A percentile compares a stretch with the other conserved stretches of the same genome.
phyloP scores from a whole-genome alignment of 2,797 vertebrate genomes.

The Naso thynnoides region DNA sequence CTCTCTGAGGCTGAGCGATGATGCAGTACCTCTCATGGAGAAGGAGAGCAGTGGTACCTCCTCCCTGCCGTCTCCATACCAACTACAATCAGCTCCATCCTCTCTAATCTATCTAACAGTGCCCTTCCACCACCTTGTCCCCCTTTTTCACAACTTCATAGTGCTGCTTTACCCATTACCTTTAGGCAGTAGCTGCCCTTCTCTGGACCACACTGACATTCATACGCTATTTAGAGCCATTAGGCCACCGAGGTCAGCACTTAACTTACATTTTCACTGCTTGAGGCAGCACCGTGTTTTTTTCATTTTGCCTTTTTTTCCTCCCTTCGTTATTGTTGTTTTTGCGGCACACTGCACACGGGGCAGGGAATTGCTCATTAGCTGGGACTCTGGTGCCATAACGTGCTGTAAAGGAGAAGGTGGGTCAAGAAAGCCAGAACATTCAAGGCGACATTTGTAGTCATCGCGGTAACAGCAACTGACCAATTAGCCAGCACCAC shows the following conservation, averaged over 20 bases:
- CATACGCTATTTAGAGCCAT: constrained; percentile 78
- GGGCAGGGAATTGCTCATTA: constrained; percentile 57
- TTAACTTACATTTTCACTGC: constrained; percentile 78
- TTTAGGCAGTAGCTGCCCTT: constrained; percentile 67
- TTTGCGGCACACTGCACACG: constrained; percentile 45
- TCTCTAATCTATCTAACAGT: constrained; percentile 51
- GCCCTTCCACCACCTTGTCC: constrained; percentile 27
- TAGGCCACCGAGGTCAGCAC: constrained; percentile 78
- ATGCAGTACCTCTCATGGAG: constrained; percentile 21
- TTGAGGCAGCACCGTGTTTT: constrained; percentile 50
- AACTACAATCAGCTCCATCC: constrained; percentile 43
- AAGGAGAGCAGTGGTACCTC: constrained; percentile 18
- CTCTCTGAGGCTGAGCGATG: neutral
- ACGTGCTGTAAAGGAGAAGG: constrained; percentile 28
- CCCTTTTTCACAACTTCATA: constrained; percentile 65
- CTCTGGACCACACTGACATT: constrained; percentile 72
- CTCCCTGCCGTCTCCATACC: constrained; percentile 15
- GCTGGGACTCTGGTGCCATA: constrained; percentile 34
- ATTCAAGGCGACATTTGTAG: constrained; percentile 53
- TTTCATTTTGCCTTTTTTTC: constrained; percentile 2
- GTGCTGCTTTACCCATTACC: constrained; percentile 59
- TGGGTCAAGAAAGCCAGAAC: constrained; percentile 26
- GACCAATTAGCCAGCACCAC: constrained; percentile 50
- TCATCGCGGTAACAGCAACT: constrained; percentile 50
- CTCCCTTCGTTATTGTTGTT: constrained; percentile 51